Percentiles rank a stretch among this genome's conserved stretches.
Evolutionary conservation across 2,113 vertebrate genomes (phyloP).

Genomic region (Illadopsis cleaveri): DNA sequence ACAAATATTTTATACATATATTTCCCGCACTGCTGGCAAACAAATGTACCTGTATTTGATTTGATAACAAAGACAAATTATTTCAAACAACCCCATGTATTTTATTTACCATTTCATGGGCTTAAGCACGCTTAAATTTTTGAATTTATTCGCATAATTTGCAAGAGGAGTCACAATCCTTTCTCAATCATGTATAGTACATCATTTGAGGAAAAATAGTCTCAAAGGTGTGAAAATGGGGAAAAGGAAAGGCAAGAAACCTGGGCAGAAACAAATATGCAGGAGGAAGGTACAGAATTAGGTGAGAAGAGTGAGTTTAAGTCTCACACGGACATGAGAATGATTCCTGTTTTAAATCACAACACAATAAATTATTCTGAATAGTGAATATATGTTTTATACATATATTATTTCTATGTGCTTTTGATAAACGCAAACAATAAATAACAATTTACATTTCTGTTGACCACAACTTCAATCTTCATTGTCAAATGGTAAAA

Average conservation of each 20-base stretch:
- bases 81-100: background rate
- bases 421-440: slow-evolving; percentile 2
- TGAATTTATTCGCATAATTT: background rate
- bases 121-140: background rate
- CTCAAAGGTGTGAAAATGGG: background rate
- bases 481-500: background rate
- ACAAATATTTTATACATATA: background rate
- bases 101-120: background rate
- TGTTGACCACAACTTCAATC: background rate
- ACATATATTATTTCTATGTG: background rate
- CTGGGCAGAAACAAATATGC: background rate
- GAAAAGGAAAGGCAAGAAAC: background rate
- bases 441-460: background rate
- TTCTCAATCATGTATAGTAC: rapidly evolving
- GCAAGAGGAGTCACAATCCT: background rate
- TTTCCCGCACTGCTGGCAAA: background rate
- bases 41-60: background rate
- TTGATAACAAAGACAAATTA: background rate
- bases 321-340: background rate
- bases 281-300: background rate
- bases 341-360: background rate
- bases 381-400: background rate
- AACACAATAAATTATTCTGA: background rate
- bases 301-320: background rate
- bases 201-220: background rate